Percentiles rank a stretch among this genome's conserved stretches.
Conservation (phyloP, 1,140 invertebrate genomes). For the Schlechtendalia chinensis region DNA sequence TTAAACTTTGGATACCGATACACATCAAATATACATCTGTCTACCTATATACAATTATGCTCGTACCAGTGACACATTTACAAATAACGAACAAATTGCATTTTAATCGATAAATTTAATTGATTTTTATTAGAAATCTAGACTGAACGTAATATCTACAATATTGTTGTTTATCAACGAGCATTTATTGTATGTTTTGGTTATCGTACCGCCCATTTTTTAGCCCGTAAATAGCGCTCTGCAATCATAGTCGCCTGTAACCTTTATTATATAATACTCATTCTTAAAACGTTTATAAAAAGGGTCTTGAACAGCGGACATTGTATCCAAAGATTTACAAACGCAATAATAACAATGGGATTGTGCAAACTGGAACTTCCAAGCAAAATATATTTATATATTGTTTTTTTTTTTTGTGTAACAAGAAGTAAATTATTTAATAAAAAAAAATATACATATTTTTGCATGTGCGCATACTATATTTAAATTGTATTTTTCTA, state of each 20-base stretch:
- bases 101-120: constrained; percentile 17
- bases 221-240: too few relatives aligned
- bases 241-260: too few relatives aligned
- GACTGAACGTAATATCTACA: constrained; percentile 15
- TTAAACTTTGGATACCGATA: neutral
- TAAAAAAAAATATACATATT: too few relatives aligned
- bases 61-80: constrained; percentile 9
- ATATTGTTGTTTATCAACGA: constrained; percentile 30
- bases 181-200: constrained; percentile 38
- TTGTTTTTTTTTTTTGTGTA: too few relatives aligned
- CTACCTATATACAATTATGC: too few relatives aligned
- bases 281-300: too few relatives aligned
- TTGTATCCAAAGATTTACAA: neutral
- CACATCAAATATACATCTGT: neutral
- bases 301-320: neutral
- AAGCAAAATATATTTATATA: neutral
- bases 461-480: neutral
- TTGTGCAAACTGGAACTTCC: neutral
- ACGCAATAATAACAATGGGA: neutral
- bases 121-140: constrained; percentile 3
- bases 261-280: too few relatives aligned
- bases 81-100: constrained; percentile 8
- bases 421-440: neutral
- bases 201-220: too few relatives aligned
- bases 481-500: neutral